Evolutionary conservation across 2,888 invertebrate species (phyloP).

Genomic region (Cremastinae sp.): DNA sequence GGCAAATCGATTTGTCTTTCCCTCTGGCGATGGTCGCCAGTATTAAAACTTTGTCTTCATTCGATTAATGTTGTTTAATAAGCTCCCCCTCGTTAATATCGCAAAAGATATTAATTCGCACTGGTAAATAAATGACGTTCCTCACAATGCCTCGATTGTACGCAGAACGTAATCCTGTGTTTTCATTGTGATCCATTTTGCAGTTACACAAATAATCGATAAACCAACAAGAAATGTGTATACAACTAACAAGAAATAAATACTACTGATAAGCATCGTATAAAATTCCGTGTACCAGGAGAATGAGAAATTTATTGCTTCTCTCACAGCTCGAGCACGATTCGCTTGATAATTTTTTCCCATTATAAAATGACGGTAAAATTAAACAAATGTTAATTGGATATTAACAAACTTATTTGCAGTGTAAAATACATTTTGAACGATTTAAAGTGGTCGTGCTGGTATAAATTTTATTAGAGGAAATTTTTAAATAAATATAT

Average conservation of each 20-base stretch:
- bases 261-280: slow-evolving; percentile 39
- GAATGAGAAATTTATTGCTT: slow-evolving; percentile 5
- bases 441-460: too few relatives aligned
- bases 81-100: slow-evolving; percentile 37
- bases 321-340: neutral
- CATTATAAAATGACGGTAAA: too few relatives aligned
- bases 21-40: neutral
- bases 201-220: slow-evolving; percentile 18
- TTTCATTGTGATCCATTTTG: slow-evolving; percentile 13
- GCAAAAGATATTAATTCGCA: slow-evolving; percentile 39
- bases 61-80: slow-evolving; percentile 13
- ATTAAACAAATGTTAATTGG: too few relatives aligned
- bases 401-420: too few relatives aligned
- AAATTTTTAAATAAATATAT: too few relatives aligned
- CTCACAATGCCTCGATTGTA: slow-evolving; percentile 46
- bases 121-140: slow-evolving; percentile 28
- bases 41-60: slow-evolving; percentile 17
- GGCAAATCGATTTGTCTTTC: slow-evolving; percentile 8
- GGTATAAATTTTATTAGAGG: too few relatives aligned
- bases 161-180: slow-evolving; percentile 16
- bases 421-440: too few relatives aligned
- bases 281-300: slow-evolving; percentile 16
- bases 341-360: neutral
- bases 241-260: slow-evolving; percentile 22
- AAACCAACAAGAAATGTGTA: too few relatives aligned